phyloP scores from a whole-genome alignment of 1,140 invertebrate species.

The Reticulitermes speratus region DNA sequence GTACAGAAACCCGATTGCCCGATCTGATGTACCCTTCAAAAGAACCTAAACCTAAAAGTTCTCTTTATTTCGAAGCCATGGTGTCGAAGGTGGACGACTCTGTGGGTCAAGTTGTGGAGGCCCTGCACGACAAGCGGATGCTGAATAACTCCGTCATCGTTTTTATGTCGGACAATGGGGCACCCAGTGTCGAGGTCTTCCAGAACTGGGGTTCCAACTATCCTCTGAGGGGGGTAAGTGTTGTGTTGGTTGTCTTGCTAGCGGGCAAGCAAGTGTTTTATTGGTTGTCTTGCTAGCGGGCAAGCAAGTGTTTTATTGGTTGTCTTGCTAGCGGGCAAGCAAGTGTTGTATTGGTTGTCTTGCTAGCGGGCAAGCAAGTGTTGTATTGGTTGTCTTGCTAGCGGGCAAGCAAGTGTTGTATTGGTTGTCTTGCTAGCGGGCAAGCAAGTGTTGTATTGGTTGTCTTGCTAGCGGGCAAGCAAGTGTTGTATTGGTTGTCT shows the following conservation, averaged over 20 bases:
- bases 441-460: conserved; percentile 16
- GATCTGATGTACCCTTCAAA: no score
- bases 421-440: background rate
- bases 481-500: background rate
- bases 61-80: conserved; percentile 45
- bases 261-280: background rate
- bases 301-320: conserved; percentile 13
- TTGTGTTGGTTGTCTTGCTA: background rate
- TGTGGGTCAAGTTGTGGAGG: conserved; percentile 47
- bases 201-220: conserved; percentile 54
- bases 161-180: conserved; percentile 51
- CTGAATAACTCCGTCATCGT: conserved; percentile 48
- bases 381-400: background rate
- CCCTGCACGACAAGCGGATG: conserved; percentile 44
- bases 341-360: background rate
- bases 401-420: conserved; percentile 9
- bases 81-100: conserved; percentile 53
- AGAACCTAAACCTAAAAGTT: no score
- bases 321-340: background rate
- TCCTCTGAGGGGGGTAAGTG: conserved; percentile 50
- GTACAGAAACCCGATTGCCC: no score
- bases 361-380: background rate
- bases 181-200: conserved; percentile 49
- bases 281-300: background rate
- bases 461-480: background rate